These are phyloP conservation scores for Spodoptera exigua DNA, from an alignment of 2,888 invertebrate genomes.

Conservation along the genomic window DNA sequence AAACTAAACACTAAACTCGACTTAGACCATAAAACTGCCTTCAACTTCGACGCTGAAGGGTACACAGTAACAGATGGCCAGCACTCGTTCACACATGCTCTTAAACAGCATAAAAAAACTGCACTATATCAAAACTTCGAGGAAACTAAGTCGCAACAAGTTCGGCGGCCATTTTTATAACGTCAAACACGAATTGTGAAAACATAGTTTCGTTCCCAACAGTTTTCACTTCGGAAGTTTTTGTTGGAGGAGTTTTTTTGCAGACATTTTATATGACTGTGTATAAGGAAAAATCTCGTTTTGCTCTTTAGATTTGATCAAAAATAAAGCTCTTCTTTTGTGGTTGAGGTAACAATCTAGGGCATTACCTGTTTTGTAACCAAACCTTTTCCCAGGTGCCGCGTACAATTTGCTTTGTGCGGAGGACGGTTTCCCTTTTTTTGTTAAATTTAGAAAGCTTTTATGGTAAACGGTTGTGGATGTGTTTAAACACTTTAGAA, in stretches of 20 bases:
- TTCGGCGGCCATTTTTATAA: slow-evolving; percentile 45
- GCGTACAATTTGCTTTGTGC: no score
- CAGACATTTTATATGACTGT: no score
- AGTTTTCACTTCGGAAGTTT: slow-evolving; percentile 15
- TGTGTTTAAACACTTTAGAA: no score
- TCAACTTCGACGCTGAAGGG: slow-evolving; percentile 41
- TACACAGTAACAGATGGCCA: slow-evolving; percentile 52
- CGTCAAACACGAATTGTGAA: slow-evolving; percentile 38
- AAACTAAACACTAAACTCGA: slow-evolving; percentile 52
- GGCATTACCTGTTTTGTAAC: no score
- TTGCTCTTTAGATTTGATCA: no score
- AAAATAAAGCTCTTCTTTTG: no score
- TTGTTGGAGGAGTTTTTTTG: neutral
- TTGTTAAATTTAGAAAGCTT: no score
- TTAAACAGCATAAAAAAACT: slow-evolving; percentile 53
- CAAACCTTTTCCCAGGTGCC: no score
- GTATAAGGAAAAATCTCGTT: no score
- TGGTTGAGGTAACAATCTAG: no score
- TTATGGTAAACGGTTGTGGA: no score
- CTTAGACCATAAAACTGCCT: slow-evolving; percentile 44
- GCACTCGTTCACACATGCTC: slow-evolving; percentile 35
- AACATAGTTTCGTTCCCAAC: slow-evolving; percentile 30
- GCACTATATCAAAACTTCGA: slow-evolving; percentile 63
- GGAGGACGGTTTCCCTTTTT: no score
- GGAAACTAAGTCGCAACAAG: slow-evolving; percentile 46